phyloP scores from a whole-genome alignment of 2,113 vertebrate species.

The Sinocyclocheilus anophthalmus region DNA sequence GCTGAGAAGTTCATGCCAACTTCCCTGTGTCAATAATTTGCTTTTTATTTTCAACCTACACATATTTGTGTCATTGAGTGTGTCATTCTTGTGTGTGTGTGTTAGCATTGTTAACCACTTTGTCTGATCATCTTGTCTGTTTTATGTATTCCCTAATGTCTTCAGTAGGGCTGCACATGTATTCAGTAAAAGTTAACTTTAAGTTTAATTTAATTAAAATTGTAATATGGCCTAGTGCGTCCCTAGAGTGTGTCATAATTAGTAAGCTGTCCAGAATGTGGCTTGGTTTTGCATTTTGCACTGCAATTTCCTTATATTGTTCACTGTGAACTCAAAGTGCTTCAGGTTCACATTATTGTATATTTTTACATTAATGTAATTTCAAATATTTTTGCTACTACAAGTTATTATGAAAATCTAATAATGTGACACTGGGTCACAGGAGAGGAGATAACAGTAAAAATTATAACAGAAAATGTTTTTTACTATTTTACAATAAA shows the following conservation, averaged over 20 bases:
- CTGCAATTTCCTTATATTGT: neutral
- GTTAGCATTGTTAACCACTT: slow-evolving; percentile 3
- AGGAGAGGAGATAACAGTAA: too few species aligned
- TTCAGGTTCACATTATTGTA: neutral
- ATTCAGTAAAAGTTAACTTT: neutral
- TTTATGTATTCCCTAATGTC: neutral
- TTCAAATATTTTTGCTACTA: neutral
- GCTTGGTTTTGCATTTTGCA: neutral
- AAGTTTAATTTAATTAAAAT: neutral
- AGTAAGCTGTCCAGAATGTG: neutral
- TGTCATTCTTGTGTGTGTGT: slow-evolving; percentile 36
- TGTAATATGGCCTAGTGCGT: neutral
- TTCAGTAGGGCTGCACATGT: slow-evolving; percentile 6
- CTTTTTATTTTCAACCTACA: neutral
- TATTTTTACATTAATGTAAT: neutral
- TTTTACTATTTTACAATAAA: neutral
- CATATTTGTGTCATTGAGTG: slow-evolving; percentile 1
- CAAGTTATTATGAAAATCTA: neutral
- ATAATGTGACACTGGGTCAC: neutral
- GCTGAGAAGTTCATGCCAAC: neutral
- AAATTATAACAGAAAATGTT: neutral
- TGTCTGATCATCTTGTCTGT: slow-evolving; percentile 3
- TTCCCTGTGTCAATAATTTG: neutral
- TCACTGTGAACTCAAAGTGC: neutral
- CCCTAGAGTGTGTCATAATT: neutral